These are phyloP conservation scores for Xenopus borealis DNA, from an alignment of 2,113 vertebrate species.

Conservation along the genomic window DNA sequence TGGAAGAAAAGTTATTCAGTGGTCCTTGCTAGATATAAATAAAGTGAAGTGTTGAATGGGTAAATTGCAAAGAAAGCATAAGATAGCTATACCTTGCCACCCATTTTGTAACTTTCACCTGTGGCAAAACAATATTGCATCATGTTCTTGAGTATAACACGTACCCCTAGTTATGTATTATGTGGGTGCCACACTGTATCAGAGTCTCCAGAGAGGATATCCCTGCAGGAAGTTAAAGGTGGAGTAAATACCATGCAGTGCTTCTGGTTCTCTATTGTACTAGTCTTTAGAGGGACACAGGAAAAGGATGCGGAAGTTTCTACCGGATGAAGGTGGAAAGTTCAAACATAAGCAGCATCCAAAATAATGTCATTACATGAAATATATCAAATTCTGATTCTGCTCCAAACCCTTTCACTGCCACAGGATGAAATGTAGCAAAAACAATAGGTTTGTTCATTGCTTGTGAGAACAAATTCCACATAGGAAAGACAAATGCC, in stretches of 20 bases:
- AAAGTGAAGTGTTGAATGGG: too few relatives aligned
- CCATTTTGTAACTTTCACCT: constrained; percentile 39
- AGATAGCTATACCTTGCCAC: too few relatives aligned
- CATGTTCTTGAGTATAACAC: constrained; percentile 29
- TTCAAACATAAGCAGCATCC: constrained; percentile 74
- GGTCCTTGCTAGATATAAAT: too few relatives aligned
- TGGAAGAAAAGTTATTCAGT: too few relatives aligned
- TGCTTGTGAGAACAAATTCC: too few relatives aligned
- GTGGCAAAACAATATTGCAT: constrained; percentile 44
- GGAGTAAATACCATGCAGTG: constrained; percentile 68
- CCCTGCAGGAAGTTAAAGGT: constrained; percentile 83
- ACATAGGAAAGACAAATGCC: too few relatives aligned
- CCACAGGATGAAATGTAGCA: not conserved
- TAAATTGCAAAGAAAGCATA: too few relatives aligned
- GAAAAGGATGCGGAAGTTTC: constrained; percentile 77
- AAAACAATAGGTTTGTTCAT: not conserved
- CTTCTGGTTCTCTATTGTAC: constrained; percentile 70
- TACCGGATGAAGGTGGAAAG: constrained; percentile 75
- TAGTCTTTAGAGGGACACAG: constrained; percentile 72
- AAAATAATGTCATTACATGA: constrained; percentile 69
- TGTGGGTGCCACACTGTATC: constrained; percentile 63
- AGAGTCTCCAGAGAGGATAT: constrained; percentile 78
- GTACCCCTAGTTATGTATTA: constrained; percentile 47
- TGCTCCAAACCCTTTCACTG: constrained; percentile 40
- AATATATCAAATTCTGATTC: constrained; percentile 45